phyloP scores from a whole-genome alignment of 2,888 invertebrate species.

The Papilio elwesi region DNA sequence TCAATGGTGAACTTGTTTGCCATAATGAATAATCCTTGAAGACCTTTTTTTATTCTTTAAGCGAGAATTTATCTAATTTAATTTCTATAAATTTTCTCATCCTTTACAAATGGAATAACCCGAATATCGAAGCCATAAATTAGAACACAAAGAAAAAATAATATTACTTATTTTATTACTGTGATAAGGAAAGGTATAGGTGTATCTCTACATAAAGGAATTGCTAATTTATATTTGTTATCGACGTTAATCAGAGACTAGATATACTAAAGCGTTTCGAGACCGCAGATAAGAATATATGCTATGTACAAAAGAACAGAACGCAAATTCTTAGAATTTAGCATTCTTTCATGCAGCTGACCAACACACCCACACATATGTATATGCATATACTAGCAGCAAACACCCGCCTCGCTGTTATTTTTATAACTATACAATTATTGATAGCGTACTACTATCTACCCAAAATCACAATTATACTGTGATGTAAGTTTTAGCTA shows the following conservation, averaged over 20 bases:
- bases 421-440: no score
- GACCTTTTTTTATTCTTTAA: no score
- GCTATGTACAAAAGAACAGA: constrained; percentile 30
- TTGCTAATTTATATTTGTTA: constrained; percentile 38
- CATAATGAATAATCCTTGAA: no score
- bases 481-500: no score
- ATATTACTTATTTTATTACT: constrained; percentile 37
- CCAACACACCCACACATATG: no score
- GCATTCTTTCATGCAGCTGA: no score
- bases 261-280: constrained; percentile 27
- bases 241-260: constrained; percentile 34
- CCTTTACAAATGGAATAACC: neutral
- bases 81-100: no score
- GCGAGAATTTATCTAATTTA: no score
- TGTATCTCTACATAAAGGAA: constrained; percentile 35
- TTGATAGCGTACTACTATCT: no score
- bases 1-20: no score
- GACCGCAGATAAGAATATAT: constrained; percentile 24
- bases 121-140: constrained; percentile 27
- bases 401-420: no score
- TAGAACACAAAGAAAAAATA: constrained; percentile 33
- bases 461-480: no score
- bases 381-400: neutral
- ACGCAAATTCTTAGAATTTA: neutral
- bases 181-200: constrained; percentile 28